Evolutionary conservation across 2,113 vertebrate species (phyloP), one percentile per base, ranked within the genome.

Genomic region (Damaliscus lunatus): DNA sequence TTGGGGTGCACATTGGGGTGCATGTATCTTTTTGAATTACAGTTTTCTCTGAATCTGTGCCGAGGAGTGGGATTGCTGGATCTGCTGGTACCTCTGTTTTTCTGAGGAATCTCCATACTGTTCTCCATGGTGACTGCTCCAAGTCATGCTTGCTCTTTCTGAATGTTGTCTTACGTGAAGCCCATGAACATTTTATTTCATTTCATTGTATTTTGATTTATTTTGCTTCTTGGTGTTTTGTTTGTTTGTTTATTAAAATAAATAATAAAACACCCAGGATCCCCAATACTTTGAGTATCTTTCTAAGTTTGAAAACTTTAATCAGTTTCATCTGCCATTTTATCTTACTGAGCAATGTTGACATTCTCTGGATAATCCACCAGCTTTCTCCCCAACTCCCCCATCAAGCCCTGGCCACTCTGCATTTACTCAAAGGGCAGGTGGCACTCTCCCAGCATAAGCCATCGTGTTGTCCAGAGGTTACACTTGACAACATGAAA

Each of bases 351-450:
- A 3, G 96, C 95, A 95, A 92, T 97, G 90, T 96, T 94, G 95
- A 95, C 96, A 93, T 95, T 88, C 97, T 98, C 94, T 98, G 97
- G 98, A 96, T 98, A 98, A 98, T 95, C 97, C 94, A 98, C 97
- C 98, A 88, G 91, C 80, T 85, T 87, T 94, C 90, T 85, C 94
- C 94, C 90, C 81, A 25, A 46, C 55, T 93, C 48, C n/a, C 43
- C 0, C 21, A 2, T 3, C 64, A 36, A 48, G 52, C 29, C 46
- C 48, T 89, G 78, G 92, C 71, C 67, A 9, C 40, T 78, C 74
- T 78, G 13, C 40, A 46, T 78, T 78, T 46, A 78, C 74, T 46
- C 16, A 29, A 15, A 46, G 74, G 25, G 40, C 25, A 77, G 23
- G 2, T 15, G 25, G 74, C 13, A 43, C 13, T 77, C 74, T n/a